Conservation (phyloP, 1,140 invertebrate genomes). For the Caenorhabditis brenneri region DNA sequence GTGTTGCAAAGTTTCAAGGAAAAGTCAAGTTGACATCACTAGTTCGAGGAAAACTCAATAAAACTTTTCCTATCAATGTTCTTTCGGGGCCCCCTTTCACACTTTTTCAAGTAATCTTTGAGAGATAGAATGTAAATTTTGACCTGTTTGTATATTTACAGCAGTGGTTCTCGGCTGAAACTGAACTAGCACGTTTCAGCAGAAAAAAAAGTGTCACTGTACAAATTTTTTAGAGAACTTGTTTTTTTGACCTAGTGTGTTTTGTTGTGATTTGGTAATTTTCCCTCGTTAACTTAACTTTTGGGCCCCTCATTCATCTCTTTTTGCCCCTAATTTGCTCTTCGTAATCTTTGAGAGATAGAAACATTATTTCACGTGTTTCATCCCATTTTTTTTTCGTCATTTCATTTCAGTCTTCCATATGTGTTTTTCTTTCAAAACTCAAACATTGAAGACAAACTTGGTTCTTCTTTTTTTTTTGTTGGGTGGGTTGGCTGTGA, state of each 20-base stretch:
- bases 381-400: not conserved
- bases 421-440: not conserved
- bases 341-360: slow-evolving; percentile 5
- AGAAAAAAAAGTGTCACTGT: no score
- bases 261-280: not conserved
- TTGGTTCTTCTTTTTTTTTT: not conserved
- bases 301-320: not conserved
- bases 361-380: slow-evolving; percentile 23
- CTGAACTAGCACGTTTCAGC: no score
- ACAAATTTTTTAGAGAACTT: no score
- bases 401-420: not conserved
- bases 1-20: not conserved
- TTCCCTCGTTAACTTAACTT: not conserved
- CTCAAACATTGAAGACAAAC: slow-evolving; percentile 1
- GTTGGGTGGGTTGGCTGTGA: not conserved
- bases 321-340: not conserved
- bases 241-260: not conserved
- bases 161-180: no score
- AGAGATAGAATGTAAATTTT: not conserved
- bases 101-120: not conserved
- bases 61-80: slow-evolving; percentile 27
- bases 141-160: slow-evolving; percentile 23
- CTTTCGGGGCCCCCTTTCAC: not conserved
- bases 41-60: slow-evolving; percentile 19
- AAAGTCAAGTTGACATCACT: slow-evolving; percentile 26